phyloP scores from a whole-genome alignment of 2,113 vertebrate genomes.

The Centropristis striata region DNA sequence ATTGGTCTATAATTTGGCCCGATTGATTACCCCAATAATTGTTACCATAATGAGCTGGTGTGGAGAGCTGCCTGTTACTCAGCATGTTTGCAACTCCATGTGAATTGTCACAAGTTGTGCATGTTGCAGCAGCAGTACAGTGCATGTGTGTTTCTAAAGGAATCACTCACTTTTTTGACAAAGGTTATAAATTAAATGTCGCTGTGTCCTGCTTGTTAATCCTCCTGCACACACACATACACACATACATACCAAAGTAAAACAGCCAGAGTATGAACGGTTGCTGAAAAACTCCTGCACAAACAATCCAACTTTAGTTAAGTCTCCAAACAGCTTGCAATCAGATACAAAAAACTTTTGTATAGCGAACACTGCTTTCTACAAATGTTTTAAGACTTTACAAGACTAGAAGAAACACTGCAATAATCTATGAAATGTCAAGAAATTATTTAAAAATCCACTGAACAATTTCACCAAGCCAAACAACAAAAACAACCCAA shows the following conservation, averaged over 20 bases:
- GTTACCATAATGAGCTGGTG: slow-evolving; percentile 81
- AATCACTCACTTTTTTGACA: slow-evolving; percentile 12
- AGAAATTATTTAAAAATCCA: not conserved
- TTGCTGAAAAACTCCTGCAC: too few relatives aligned
- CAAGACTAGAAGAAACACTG: too few relatives aligned
- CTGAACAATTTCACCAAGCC: not conserved
- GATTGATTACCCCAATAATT: slow-evolving; percentile 80
- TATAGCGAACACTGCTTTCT: too few relatives aligned
- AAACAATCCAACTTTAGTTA: too few relatives aligned
- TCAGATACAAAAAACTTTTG: too few relatives aligned
- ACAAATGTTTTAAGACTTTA: too few relatives aligned
- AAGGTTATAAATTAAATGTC: not conserved
- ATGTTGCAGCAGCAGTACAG: slow-evolving; percentile 29
- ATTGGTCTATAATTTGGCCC: slow-evolving; percentile 71
- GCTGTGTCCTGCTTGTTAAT: not conserved
- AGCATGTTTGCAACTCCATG: slow-evolving; percentile 29
- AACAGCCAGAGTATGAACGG: too few relatives aligned
- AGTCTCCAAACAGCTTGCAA: too few relatives aligned
- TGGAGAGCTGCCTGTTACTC: slow-evolving; percentile 63
- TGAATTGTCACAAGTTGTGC: slow-evolving; percentile 50
- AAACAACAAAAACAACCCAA: not conserved
- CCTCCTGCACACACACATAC: not conserved
- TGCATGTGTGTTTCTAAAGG: not conserved
- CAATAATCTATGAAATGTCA: not conserved
- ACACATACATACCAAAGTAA: too few relatives aligned